phyloP scores from a whole-genome alignment of 1,140 invertebrate genomes.

The Pararge aegeria region DNA sequence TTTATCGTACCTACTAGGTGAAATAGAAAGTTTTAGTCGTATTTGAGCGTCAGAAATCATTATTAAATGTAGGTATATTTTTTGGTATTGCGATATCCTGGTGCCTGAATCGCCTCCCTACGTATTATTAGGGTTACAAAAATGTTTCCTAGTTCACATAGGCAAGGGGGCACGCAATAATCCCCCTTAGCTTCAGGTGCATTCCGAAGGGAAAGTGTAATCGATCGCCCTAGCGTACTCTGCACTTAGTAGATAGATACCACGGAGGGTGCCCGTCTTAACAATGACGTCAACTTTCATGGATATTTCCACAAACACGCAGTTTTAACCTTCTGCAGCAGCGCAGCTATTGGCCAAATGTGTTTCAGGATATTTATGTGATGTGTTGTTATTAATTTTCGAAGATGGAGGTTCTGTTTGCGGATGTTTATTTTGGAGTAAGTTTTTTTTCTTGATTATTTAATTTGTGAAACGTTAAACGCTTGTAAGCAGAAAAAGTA shows the following conservation, averaged over 20 bases:
- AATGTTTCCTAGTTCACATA: background rate
- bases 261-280: slow-evolving; percentile 46
- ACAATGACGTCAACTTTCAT: slow-evolving; percentile 27
- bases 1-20: no score
- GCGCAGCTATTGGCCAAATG: background rate
- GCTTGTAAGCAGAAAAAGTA: no score
- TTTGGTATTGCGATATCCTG: no score
- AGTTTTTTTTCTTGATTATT: background rate
- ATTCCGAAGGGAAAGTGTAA: slow-evolving; percentile 36
- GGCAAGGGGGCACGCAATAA: background rate
- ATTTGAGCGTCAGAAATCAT: no score
- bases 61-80: no score
- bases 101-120: no score
- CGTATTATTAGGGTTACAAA: background rate
- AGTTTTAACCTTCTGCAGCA: background rate
- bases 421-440: slow-evolving; percentile 15
- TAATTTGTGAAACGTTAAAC: background rate
- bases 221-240: slow-evolving; percentile 50
- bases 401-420: slow-evolving; percentile 10
- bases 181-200: slow-evolving; percentile 27
- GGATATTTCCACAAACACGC: background rate
- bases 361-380: background rate
- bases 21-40: no score
- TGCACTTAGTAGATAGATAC: slow-evolving; percentile 57
- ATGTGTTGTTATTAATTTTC: slow-evolving; percentile 1